phyloP scores from a whole-genome alignment of 2,888 invertebrate genomes.

The Fragum fragum region DNA sequence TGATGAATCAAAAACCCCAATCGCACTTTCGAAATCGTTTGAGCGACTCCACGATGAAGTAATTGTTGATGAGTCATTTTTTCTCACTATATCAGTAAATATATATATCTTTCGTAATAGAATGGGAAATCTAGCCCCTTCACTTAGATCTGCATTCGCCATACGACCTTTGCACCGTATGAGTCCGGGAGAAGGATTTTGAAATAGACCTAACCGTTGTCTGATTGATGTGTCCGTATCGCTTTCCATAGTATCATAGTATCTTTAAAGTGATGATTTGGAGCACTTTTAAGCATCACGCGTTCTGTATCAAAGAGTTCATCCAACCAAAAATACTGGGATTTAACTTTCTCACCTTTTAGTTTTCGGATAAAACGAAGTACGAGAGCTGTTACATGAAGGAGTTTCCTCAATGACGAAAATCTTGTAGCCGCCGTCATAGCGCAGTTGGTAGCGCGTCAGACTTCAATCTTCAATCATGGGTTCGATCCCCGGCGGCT shows the following conservation, averaged over 20 bases:
- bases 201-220: constrained; percentile 23
- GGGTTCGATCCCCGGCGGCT: too few relatives aligned
- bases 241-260: neutral
- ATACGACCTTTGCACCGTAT: constrained; percentile 30
- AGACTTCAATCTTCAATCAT: neutral
- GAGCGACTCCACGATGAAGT: constrained; percentile 37
- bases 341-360: neutral
- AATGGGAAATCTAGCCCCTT: constrained; percentile 29
- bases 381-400: constrained; percentile 28
- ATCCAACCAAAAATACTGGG: neutral
- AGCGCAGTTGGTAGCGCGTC: neutral
- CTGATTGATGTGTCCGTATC: constrained; percentile 3
- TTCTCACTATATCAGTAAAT: constrained; percentile 20
- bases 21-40: constrained; percentile 26
- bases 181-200: neutral
- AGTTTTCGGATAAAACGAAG: constrained; percentile 17
- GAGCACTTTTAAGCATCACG: neutral
- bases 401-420: constrained; percentile 10
- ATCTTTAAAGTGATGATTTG: neutral
- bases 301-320: neutral
- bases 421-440: too few relatives aligned
- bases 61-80: constrained; percentile 20
- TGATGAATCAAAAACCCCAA: constrained; percentile 29
- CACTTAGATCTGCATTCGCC: constrained; percentile 24
- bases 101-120: constrained; percentile 13